Conservation (phyloP, 2,888 invertebrate species). For the Lapara coniferarum region DNA sequence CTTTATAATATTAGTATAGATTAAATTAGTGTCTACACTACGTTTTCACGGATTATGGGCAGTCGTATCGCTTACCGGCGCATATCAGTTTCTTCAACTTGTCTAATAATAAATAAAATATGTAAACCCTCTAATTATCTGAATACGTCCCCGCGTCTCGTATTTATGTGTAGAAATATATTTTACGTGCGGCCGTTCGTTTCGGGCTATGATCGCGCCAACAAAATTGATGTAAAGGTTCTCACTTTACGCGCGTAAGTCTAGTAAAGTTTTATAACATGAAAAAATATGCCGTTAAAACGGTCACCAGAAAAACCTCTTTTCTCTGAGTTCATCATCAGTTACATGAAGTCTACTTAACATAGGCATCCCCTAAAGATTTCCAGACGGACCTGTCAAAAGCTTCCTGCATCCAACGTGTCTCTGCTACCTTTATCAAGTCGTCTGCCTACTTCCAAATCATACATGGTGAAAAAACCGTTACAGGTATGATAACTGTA, state of each 20-base stretch:
- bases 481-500: too few species aligned
- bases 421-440: too few species aligned
- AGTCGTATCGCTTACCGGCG: too few species aligned
- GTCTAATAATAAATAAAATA: too few species aligned
- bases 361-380: neutral
- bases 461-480: too few species aligned
- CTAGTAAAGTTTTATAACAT: neutral
- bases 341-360: neutral
- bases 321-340: neutral
- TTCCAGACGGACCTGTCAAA: neutral
- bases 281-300: neutral
- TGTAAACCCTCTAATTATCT: neutral
- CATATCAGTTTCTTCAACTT: too few species aligned
- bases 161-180: conserved; percentile 38
- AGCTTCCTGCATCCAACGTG: too few species aligned
- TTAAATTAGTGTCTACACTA: too few species aligned
- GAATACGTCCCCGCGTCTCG: conserved; percentile 27
- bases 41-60: too few species aligned
- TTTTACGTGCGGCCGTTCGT: conserved; percentile 33
- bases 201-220: conserved; percentile 28
- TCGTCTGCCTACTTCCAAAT: too few species aligned
- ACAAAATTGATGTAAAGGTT: conserved; percentile 30
- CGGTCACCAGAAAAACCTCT: too few species aligned
- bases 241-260: conserved; percentile 26
- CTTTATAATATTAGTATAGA: too few species aligned